Percentiles rank a stretch among this genome's conserved stretches.
Evolutionary conservation across 2,888 invertebrate species (phyloP).

Genomic region (Zhuqinia jingwanae): DNA sequence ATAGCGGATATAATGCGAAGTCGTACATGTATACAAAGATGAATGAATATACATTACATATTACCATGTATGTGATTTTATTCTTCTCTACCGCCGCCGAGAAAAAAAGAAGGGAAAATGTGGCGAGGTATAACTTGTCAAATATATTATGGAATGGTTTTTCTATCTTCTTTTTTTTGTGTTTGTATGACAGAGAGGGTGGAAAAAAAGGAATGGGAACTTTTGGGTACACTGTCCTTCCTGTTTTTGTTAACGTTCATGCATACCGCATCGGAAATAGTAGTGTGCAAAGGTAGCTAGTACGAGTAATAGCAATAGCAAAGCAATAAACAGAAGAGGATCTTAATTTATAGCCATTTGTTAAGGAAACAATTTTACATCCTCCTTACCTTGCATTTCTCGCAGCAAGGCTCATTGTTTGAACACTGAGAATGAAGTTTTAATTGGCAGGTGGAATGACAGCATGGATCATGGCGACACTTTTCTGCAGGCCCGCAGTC

Average conservation of each 20-base stretch:
- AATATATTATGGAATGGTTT: background rate
- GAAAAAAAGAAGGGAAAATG: background rate
- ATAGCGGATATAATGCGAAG: too few species aligned
- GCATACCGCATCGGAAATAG: background rate
- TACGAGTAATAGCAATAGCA: background rate
- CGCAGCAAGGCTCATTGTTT: constrained; percentile 85
- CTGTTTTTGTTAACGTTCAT: constrained; percentile 34
- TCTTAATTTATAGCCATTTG: constrained; percentile 44
- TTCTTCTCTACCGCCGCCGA: background rate
- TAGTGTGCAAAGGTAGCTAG: too few species aligned
- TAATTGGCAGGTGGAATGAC: constrained; percentile 76
- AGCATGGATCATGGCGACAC: constrained; percentile 74
- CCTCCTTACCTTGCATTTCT: constrained; percentile 88
- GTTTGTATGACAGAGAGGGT: background rate
- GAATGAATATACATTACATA: background rate
- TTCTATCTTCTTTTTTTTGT: background rate
- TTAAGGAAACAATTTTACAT: constrained; percentile 36
- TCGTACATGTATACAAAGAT: background rate
- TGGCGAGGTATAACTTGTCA: constrained; percentile 9
- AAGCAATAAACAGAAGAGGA: background rate
- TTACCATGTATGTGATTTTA: background rate
- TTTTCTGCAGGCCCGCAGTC: constrained; percentile 74
- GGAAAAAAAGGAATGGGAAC: background rate
- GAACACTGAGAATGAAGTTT: constrained; percentile 76
- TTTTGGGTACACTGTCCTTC: background rate